These are phyloP conservation scores for Congeria kusceri DNA, from an alignment of 2,888 invertebrate genomes.

Conservation along the genomic window DNA sequence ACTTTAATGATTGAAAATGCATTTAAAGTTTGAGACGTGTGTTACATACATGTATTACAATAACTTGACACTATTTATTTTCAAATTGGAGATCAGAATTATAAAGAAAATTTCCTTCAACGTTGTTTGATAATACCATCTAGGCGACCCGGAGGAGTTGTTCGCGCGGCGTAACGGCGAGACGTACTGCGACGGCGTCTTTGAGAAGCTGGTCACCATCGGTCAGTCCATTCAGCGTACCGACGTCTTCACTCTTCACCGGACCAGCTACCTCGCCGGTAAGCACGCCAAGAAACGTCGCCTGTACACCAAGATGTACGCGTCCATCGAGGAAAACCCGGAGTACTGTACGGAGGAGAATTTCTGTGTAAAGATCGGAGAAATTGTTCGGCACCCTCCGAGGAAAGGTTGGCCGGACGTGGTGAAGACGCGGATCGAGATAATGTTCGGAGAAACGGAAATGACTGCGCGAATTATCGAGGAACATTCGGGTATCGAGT, in stretches of 20 bases:
- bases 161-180: slow-evolving; percentile 38
- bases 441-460: slow-evolving; percentile 57
- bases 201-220: slow-evolving; percentile 52
- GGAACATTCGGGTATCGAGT: slow-evolving; percentile 26
- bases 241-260: slow-evolving; percentile 38
- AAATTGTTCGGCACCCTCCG: slow-evolving; percentile 52
- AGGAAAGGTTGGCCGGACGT: slow-evolving; percentile 54
- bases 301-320: slow-evolving; percentile 51
- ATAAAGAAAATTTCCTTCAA: too few species aligned
- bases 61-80: too few species aligned
- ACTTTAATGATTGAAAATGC: too few species aligned
- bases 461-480: slow-evolving; percentile 44
- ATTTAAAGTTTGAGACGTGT: too few species aligned
- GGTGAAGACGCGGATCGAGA: slow-evolving; percentile 45
- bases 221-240: slow-evolving; percentile 42
- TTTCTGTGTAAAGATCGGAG: slow-evolving; percentile 50
- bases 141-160: slow-evolving; percentile 43
- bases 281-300: slow-evolving; percentile 27
- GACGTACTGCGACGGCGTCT: slow-evolving; percentile 47
- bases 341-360: slow-evolving; percentile 48
- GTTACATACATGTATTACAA: too few species aligned
- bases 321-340: slow-evolving; percentile 47
- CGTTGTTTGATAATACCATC: background rate
- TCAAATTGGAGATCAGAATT: too few species aligned
- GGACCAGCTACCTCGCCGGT: slow-evolving; percentile 36